Evolutionary conservation across 1,140 invertebrate species (phyloP).

Genomic region (Stenopsyche tienmushanensis): DNA sequence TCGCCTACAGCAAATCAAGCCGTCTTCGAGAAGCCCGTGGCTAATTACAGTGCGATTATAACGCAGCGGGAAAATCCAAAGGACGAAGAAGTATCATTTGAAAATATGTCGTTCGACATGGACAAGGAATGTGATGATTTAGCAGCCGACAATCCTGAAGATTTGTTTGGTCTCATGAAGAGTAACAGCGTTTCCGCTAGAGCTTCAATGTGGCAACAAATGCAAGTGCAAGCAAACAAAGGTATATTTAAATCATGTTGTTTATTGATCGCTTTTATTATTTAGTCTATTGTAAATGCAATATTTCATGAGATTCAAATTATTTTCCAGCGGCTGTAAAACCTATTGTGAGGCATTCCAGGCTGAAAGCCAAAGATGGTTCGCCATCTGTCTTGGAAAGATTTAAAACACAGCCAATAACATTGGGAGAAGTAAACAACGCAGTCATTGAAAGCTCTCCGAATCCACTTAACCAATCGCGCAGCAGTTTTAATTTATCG

Average conservation of each 20-base stretch:
- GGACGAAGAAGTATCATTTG: neutral
- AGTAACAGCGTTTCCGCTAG: conserved; percentile 62
- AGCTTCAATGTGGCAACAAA: conserved; percentile 63
- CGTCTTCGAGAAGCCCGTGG: too few species aligned
- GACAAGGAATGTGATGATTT: conserved; percentile 46
- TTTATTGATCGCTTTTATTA: neutral
- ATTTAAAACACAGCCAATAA: conserved; percentile 51
- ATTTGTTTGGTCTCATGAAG: conserved; percentile 53
- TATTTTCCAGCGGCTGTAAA: conserved; percentile 49
- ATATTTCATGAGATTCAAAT: neutral
- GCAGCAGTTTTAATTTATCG: conserved; percentile 51
- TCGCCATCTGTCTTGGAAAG: conserved; percentile 48
- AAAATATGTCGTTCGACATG: neutral
- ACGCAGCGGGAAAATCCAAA: neutral
- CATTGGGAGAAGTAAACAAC: conserved; percentile 40
- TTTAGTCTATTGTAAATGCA: neutral
- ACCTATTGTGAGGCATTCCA: conserved; percentile 53
- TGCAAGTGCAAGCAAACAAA: conserved; percentile 59
- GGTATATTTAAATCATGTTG: conserved; percentile 41
- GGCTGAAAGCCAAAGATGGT: conserved; percentile 50
- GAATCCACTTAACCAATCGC: conserved; percentile 50
- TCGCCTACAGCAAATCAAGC: too few species aligned
- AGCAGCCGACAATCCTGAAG: conserved; percentile 40
- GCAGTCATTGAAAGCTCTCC: conserved; percentile 39
- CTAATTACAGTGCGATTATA: too few species aligned